Evolutionary conservation across 2,888 invertebrate genomes (phyloP).

Genomic region (Malachius bipustulatus): DNA sequence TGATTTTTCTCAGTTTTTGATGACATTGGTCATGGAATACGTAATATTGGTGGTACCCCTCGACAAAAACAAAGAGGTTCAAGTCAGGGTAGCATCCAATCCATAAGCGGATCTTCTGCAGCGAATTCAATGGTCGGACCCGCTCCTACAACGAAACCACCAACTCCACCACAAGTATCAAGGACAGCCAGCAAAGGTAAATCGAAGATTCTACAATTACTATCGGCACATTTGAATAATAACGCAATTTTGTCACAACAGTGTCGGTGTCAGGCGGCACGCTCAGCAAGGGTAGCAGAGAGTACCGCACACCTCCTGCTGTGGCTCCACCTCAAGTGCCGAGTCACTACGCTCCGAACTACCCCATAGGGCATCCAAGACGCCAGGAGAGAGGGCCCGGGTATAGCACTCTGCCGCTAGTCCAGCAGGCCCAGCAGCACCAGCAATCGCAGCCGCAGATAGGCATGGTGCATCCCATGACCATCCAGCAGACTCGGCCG

Average conservation of each 20-base stretch:
- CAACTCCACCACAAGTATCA: slow-evolving; percentile 81
- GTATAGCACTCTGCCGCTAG: slow-evolving; percentile 74
- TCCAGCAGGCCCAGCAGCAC: slow-evolving; percentile 23
- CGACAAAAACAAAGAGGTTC: slow-evolving; percentile 66
- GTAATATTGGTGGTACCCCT: slow-evolving; percentile 54
- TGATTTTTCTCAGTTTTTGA: slow-evolving; percentile 57
- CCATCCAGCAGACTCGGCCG: slow-evolving; percentile 76
- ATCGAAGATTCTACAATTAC: no score
- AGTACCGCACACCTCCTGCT: slow-evolving; percentile 91
- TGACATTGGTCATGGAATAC: slow-evolving; percentile 87
- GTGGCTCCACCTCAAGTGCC: slow-evolving; percentile 94
- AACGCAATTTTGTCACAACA: no score
- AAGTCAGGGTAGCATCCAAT: slow-evolving; percentile 49
- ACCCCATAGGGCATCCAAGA: slow-evolving; percentile 70
- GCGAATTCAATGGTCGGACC: slow-evolving; percentile 52
- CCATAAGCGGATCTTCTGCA: slow-evolving; percentile 33
- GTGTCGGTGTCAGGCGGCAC: slow-evolving; percentile 36
- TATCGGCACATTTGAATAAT: no score
- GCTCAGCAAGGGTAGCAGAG: slow-evolving; percentile 60
- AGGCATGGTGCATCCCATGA: slow-evolving; percentile 31
- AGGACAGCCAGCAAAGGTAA: slow-evolving; percentile 42
- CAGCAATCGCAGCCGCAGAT: slow-evolving; percentile 3
- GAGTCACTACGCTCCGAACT: slow-evolving; percentile 94
- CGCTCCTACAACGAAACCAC: slow-evolving; percentile 90
- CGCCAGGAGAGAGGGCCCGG: slow-evolving; percentile 51